Conservation (phyloP, 2,113 vertebrate species). For the Pristiophorus japonicus region DNA sequence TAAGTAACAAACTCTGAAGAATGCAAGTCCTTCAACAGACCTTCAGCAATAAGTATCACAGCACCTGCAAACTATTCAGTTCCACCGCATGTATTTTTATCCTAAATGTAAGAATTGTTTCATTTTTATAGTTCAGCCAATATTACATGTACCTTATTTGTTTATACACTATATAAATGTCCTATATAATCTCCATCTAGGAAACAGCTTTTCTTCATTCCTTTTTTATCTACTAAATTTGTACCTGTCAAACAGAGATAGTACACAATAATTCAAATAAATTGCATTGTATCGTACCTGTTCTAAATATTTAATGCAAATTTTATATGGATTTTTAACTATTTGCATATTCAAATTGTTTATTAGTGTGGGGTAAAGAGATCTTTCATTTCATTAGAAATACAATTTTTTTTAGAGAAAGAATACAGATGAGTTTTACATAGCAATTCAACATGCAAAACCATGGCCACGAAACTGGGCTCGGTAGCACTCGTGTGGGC, state of each 20-base stretch:
- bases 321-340: background rate
- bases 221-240: conserved; percentile 25
- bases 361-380: background rate
- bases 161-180: background rate
- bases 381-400: background rate
- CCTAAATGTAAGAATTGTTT: background rate
- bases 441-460: background rate
- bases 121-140: background rate
- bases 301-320: conserved; percentile 15
- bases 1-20: background rate
- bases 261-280: conserved; percentile 6
- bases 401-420: background rate
- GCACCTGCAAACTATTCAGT: background rate
- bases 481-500: too few species aligned
- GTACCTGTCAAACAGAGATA: background rate
- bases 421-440: background rate
- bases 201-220: background rate
- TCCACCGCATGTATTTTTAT: background rate
- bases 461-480: too few species aligned
- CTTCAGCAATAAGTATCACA: background rate
- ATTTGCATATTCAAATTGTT: conserved; percentile 22
- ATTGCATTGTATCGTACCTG: background rate
- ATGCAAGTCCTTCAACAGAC: background rate
- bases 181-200: background rate
- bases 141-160: background rate